phyloP scores from a whole-genome alignment of 2,113 vertebrate species.

The Leucopsar rothschildi region DNA sequence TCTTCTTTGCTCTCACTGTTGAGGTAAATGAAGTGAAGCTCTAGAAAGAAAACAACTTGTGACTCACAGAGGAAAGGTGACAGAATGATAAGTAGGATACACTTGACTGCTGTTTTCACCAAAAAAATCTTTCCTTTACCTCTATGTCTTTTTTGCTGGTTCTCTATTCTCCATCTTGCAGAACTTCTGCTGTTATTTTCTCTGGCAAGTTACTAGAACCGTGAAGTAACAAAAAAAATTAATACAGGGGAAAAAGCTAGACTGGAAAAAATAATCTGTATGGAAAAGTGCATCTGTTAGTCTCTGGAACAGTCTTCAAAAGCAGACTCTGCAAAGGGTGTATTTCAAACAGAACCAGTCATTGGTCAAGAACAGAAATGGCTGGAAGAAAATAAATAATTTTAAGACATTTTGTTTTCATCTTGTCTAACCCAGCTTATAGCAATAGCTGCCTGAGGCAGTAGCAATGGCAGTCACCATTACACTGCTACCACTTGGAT shows the following conservation, averaged over 20 bases:
- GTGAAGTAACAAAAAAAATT: background rate
- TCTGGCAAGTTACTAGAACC: background rate
- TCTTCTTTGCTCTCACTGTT: background rate
- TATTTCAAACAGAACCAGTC: background rate
- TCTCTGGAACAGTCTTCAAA: background rate
- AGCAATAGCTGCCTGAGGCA: background rate
- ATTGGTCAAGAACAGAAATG: background rate
- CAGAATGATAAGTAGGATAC: background rate
- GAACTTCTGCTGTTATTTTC: constrained; percentile 14
- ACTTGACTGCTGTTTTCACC: background rate
- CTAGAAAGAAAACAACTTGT: background rate
- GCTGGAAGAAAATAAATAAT: background rate
- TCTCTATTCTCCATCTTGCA: background rate
- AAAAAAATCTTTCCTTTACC: background rate
- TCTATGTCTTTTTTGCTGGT: background rate
- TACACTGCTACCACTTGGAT: background rate
- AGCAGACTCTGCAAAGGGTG: background rate
- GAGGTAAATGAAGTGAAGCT: background rate
- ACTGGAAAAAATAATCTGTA: constrained; percentile 14
- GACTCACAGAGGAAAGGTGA: background rate
- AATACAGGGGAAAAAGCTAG: background rate
- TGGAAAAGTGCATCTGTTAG: constrained; percentile 24
- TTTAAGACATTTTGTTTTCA: background rate
- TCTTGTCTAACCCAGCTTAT: background rate
- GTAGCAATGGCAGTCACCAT: background rate